Conservation (phyloP, 2,888 invertebrate genomes). For the Plagodis pulveraria region DNA sequence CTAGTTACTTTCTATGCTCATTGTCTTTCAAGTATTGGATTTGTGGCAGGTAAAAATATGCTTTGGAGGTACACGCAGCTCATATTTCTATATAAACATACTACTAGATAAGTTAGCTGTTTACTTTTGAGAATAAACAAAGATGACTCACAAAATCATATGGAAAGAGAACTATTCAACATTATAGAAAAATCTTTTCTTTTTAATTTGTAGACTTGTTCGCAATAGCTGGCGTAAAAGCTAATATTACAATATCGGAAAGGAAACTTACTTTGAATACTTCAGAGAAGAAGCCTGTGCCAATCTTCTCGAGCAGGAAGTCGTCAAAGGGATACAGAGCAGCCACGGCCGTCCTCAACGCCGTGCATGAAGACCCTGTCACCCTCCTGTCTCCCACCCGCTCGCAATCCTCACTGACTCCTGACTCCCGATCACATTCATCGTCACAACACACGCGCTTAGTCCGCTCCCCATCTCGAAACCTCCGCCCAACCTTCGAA, state of each 20-base stretch:
- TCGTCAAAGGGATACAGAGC: slow-evolving; percentile 97
- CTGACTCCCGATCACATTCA: slow-evolving; percentile 81
- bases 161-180: no score
- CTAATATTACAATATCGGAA: background rate
- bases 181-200: no score
- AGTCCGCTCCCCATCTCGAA: slow-evolving; percentile 69
- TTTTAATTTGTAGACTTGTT: no score
- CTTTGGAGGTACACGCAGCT: no score
- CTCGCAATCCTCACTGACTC: slow-evolving; percentile 79
- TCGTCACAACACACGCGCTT: slow-evolving; percentile 78
- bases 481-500: slow-evolving; percentile 69
- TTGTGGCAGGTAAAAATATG: no score
- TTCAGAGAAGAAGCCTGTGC: slow-evolving; percentile 98
- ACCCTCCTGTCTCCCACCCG: slow-evolving; percentile 75
- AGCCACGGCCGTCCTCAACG: slow-evolving; percentile 95
- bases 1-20: no score
- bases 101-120: no score
- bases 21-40: no score
- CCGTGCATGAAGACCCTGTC: slow-evolving; percentile 91
- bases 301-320: slow-evolving; percentile 96
- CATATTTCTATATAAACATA: no score
- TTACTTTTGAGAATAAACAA: no score
- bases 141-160: no score
- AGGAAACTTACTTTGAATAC: slow-evolving; percentile 94
- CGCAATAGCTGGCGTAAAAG: no score